Percentiles rank a stretch among this genome's conserved stretches.
These are phyloP conservation scores for Perizoma affinitatum DNA, from an alignment of 2,888 invertebrate genomes.

Conservation along the genomic window DNA sequence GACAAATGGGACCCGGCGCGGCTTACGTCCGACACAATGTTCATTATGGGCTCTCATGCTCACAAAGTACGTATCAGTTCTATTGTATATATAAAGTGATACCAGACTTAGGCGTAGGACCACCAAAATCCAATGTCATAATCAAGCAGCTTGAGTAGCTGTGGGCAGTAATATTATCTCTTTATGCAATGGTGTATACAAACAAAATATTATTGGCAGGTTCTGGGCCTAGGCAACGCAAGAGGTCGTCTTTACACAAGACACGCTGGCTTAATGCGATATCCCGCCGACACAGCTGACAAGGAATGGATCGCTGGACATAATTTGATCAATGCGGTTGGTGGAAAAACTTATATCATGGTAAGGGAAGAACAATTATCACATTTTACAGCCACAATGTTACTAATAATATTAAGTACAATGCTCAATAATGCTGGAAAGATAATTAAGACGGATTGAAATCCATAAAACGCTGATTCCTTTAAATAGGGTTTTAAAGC, in stretches of 20 bases:
- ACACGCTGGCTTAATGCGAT: constrained; percentile 90
- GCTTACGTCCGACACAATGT: constrained; percentile 88
- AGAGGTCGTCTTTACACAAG: constrained; percentile 90
- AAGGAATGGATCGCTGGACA: constrained; percentile 92
- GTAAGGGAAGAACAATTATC: constrained; percentile 44
- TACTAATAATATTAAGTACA: no score
- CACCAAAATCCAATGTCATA: no score
- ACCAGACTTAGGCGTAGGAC: no score
- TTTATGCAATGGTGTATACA: background rate
- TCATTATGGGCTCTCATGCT: constrained; percentile 92
- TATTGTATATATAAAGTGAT: no score
- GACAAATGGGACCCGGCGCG: constrained; percentile 90
- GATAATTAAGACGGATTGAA: no score
- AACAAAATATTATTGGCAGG: constrained; percentile 53
- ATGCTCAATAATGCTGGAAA: no score
- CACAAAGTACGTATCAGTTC: constrained; percentile 76
- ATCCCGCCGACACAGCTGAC: constrained; percentile 91
- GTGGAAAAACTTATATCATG: constrained; percentile 91
- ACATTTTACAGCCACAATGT: no score
- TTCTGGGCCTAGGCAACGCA: constrained; percentile 89
- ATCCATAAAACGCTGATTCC: no score
- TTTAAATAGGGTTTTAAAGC: no score
- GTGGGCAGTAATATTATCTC: no score
- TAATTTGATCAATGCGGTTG: constrained; percentile 90
- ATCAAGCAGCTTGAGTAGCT: no score